Conservation (phyloP, 2,888 invertebrate genomes). For the Macrosiphum euphorbiae region DNA sequence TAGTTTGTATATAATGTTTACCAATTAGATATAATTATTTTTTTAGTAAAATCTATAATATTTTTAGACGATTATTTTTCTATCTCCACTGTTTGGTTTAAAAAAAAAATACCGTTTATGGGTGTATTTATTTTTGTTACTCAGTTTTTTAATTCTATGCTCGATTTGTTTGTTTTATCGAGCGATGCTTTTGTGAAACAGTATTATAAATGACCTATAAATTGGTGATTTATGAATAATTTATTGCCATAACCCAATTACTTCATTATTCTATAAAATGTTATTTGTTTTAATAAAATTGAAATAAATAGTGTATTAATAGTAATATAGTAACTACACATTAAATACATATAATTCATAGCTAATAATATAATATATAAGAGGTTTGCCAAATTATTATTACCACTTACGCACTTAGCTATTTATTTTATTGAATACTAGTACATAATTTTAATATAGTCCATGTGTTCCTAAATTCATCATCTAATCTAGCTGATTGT, state of each 20-base stretch:
- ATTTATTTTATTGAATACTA: background rate
- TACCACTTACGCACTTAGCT: background rate
- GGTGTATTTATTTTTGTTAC: background rate
- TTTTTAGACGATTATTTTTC: background rate
- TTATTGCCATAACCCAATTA: background rate
- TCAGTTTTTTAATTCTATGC: background rate
- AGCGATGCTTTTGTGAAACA: background rate
- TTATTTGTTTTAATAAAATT: background rate
- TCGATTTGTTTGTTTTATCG: conserved; percentile 1
- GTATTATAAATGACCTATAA: background rate
- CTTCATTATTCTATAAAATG: background rate
- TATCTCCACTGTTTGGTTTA: too few species aligned
- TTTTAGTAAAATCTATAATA: background rate
- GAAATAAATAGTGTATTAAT: background rate
- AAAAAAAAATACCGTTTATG: background rate
- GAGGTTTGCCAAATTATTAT: background rate
- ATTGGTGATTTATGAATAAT: background rate
- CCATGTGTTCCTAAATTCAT: too few species aligned
- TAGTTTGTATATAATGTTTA: background rate
- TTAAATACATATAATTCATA: background rate
- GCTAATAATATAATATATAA: background rate
- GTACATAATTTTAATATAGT: too few species aligned
- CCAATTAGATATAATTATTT: background rate
- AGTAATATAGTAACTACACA: background rate
- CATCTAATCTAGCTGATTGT: too few species aligned